A percentile compares a stretch with the other conserved stretches of the same genome.
These are phyloP conservation scores for Oceanites oceanicus DNA, from an alignment of 2,113 vertebrate species.

Conservation along the genomic window DNA sequence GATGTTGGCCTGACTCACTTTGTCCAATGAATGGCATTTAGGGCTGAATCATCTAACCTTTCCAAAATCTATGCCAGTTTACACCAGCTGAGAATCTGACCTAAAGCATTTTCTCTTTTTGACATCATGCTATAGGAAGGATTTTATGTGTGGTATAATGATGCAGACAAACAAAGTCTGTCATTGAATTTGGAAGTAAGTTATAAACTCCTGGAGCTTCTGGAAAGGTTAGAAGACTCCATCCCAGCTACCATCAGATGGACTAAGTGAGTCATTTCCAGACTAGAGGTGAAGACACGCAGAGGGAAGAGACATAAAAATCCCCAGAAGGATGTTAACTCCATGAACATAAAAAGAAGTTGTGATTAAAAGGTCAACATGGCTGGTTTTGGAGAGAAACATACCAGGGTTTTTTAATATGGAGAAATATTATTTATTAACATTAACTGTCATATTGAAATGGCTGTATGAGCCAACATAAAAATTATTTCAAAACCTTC, in stretches of 20 bases:
- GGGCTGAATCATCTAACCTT: conserved; percentile 2
- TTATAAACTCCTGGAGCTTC: conserved; percentile 50
- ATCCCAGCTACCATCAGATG: conserved; percentile 36
- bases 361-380: conserved; percentile 57
- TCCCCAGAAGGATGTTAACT: conserved; percentile 55
- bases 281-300: conserved; percentile 53
- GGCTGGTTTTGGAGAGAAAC: neutral
- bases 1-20: conserved; percentile 26
- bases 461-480: neutral
- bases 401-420: conserved; percentile 10
- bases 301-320: conserved; percentile 57
- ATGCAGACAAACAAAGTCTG: conserved; percentile 36
- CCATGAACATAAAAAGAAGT: conserved; percentile 29
- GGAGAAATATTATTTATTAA: conserved; percentile 41
- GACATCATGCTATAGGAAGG: conserved; percentile 28
- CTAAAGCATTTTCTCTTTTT: neutral
- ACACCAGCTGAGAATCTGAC: neutral
- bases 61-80: neutral
- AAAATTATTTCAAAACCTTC: conserved; percentile 59
- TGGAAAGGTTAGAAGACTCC: conserved; percentile 59
- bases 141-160: neutral
- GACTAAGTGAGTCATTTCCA: conserved; percentile 67
- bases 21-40: neutral
- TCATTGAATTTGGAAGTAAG: conserved; percentile 5
- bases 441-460: conserved; percentile 38